Evolutionary conservation across 2,888 invertebrate species (phyloP).

Genomic region (Yponomeuta malinellus): DNA sequence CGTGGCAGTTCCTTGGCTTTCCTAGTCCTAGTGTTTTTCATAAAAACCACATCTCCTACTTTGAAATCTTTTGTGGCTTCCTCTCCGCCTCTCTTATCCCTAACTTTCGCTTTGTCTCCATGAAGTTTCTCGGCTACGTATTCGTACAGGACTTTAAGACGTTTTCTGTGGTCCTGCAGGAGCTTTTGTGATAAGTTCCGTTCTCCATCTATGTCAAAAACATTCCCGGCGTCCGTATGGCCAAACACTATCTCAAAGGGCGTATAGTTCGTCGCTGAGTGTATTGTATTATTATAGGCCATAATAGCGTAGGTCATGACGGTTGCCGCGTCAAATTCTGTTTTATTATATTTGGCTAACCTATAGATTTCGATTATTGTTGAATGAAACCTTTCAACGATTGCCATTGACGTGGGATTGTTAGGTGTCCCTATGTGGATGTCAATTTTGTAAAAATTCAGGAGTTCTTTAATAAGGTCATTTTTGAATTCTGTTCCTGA

Average conservation of each 20-base stretch:
- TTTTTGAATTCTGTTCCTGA: conserved; percentile 33
- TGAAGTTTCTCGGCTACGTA: conserved; percentile 18
- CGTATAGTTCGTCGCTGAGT: conserved; percentile 21
- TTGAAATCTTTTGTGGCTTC: conserved; percentile 5
- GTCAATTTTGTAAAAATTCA: conserved; percentile 25
- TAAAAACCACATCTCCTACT: conserved; percentile 22
- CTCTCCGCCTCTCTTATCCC: conserved; percentile 22
- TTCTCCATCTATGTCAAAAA: neutral
- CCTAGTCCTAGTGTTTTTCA: conserved; percentile 24
- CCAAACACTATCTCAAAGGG: conserved; percentile 22
- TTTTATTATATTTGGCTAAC: conserved; percentile 27
- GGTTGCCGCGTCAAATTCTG: conserved; percentile 21
- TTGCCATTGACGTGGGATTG: conserved; percentile 17
- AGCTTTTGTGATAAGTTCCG: conserved; percentile 21
- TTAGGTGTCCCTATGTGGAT: conserved; percentile 15
- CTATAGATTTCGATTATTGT: conserved; percentile 28
- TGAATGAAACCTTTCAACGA: conserved; percentile 27
- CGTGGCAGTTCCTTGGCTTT: conserved; percentile 25
- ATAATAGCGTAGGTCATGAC: conserved; percentile 21
- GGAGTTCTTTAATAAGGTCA: conserved; percentile 22
- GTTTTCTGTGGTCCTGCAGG: conserved; percentile 22
- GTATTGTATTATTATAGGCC: conserved; percentile 23
- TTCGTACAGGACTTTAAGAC: conserved; percentile 21
- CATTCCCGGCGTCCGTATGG: conserved; percentile 17
- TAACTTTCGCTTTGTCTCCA: neutral